Conservation (phyloP, 1,140 invertebrate species). For the Monomorium pharaonis region DNA sequence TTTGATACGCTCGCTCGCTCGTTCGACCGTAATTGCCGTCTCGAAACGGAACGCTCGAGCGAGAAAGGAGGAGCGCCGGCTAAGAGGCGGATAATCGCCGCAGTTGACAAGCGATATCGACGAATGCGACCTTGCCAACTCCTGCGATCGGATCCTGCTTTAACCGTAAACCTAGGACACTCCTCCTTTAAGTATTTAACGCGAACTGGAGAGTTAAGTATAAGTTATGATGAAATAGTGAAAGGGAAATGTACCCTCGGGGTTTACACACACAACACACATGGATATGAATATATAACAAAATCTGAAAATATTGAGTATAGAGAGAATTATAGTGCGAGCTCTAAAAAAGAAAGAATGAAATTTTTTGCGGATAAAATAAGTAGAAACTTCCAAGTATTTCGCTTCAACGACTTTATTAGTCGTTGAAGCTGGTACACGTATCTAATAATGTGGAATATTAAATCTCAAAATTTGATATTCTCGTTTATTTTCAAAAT, state of each 20-base stretch:
- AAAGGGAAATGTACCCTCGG: slow-evolving; percentile 11
- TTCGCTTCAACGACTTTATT: neutral
- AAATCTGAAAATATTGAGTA: neutral
- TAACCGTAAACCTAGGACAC: neutral
- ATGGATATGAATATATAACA: neutral
- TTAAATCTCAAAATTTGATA: neutral
- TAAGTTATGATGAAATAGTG: slow-evolving; percentile 27
- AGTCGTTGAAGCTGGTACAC: neutral
- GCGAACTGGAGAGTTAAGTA: neutral
- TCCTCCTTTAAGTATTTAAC: slow-evolving; percentile 22
- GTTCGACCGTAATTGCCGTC: slow-evolving; percentile 41
- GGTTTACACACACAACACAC: neutral
- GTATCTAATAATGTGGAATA: neutral
- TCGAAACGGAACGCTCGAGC: slow-evolving; percentile 40
- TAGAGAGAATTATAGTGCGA: neutral
- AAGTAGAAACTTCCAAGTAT: neutral
- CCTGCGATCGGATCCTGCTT: slow-evolving; percentile 26
- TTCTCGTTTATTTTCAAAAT: neutral
- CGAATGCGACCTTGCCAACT: slow-evolving; percentile 39
- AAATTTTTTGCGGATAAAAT: neutral
- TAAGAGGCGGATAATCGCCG: slow-evolving; percentile 51
- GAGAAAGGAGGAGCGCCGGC: slow-evolving; percentile 46
- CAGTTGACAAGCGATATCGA: slow-evolving; percentile 55
- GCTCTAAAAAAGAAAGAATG: neutral
- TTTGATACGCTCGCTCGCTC: slow-evolving; percentile 58